Base-by-base conservation (phyloP, 2,113 vertebrate species). In the Nycticorax nycticorax region DNA sequence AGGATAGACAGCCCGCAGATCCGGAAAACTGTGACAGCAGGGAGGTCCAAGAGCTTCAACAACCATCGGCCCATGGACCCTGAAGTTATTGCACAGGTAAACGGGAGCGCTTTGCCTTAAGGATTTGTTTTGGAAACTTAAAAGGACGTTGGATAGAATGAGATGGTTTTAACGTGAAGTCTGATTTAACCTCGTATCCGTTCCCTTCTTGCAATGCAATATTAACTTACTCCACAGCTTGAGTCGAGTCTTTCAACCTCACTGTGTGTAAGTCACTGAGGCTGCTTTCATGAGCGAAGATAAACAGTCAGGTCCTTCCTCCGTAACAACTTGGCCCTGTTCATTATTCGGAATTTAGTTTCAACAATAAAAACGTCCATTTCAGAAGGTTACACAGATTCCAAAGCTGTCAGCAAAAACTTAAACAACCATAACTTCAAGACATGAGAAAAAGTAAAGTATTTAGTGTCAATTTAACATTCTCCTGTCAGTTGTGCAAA, bases 1-100 rank as follows among this genome's bases (percentile, higher is more conserved):
- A 98, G 99, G 95, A 98, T 99, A 94, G 99, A 99, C 73, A 99
- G 99, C 95, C 99, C 99, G 1, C 99, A 99, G 98, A 94, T 99
- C 81, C 98, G 99, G 60, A 99, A 99, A 96, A 97, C 99, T 0
- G 98, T 98, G 73, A 97, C 99, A 2, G 99, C 99, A 0, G 99
- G 99, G 33, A 98, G 99, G 90, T 99, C 99, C 86, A 99, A 99
- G 98, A 99, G 99, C 98, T 99, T 99, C 98, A 99, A 99, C 98
- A 99, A 99, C 98, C 99, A 99, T 89, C 98, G 99, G 86, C 99
- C 99, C 26, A 95, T 99, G 97, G 99, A 99, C 93, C 99, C 99
- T 4, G 99, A 99, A 96, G 98, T 99, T 71, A 99, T 99, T 32
- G 98, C 98, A 10, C 99, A 99, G 98, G 99, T 99, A 97, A 98